Percentiles rank a stretch among this genome's conserved stretches.
Conservation (phyloP, 2,888 invertebrate genomes). For the Cepaea hortensis region DNA sequence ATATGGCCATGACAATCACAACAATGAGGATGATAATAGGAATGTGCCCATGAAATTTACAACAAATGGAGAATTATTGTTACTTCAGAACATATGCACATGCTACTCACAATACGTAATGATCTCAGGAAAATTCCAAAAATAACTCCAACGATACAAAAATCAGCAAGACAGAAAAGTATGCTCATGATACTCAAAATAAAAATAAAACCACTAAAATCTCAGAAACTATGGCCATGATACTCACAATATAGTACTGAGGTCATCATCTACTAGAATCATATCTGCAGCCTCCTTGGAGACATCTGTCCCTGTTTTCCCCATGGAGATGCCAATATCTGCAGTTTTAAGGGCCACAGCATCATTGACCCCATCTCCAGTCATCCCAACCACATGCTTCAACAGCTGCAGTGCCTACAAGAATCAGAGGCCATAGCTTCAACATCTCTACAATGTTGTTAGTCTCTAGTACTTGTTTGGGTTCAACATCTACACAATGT, state of each 20-base stretch:
- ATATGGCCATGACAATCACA: too few relatives aligned
- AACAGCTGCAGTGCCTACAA: conserved; percentile 88
- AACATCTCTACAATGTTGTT: neutral
- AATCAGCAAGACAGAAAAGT: neutral
- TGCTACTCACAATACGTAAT: too few relatives aligned
- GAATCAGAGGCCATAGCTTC: neutral
- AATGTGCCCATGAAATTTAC: too few relatives aligned
- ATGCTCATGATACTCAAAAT: neutral
- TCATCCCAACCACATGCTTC: conserved; percentile 98
- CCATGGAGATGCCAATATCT: conserved; percentile 98
- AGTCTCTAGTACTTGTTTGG: too few relatives aligned
- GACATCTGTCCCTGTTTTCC: conserved; percentile 92
- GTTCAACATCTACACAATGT: too few relatives aligned
- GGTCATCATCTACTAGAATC: conserved; percentile 98
- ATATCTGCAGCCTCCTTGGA: conserved; percentile 99
- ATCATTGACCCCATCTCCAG: conserved; percentile 99
- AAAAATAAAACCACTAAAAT: neutral
- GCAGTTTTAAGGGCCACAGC: conserved; percentile 97
- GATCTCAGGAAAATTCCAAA: too few relatives aligned
- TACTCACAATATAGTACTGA: conserved; percentile 94
- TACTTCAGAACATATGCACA: too few relatives aligned
- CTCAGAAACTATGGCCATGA: neutral
- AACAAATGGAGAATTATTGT: too few relatives aligned
- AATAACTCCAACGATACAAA: too few relatives aligned
- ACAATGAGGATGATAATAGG: too few relatives aligned